Conservation (phyloP, 2,113 vertebrate species). For the Dasyurus viverrinus region DNA sequence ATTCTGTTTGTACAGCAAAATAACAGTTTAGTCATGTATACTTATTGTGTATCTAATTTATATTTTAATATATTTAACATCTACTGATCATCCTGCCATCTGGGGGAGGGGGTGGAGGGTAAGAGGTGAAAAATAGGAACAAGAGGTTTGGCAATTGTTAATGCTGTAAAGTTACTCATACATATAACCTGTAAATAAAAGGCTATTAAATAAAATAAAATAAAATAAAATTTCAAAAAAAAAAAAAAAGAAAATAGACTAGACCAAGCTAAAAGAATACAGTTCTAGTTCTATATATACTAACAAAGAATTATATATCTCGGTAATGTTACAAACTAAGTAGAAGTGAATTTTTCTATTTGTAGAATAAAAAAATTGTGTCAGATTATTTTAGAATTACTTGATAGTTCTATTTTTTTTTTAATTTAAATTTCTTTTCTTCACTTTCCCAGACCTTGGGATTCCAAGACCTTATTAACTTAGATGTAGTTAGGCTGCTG, state of each 20-base stretch:
- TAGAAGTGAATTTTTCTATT: not conserved
- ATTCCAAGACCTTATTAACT: not conserved
- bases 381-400: conserved; percentile 9
- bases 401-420: not conserved
- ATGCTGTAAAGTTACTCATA: too few relatives aligned
- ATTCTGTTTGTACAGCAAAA: too few relatives aligned
- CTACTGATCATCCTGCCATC: too few relatives aligned
- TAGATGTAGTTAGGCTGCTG: conserved; percentile 32
- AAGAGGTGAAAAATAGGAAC: too few relatives aligned
- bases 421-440: conserved; percentile 22
- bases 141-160: too few relatives aligned
- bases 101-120: too few relatives aligned
- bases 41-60: too few relatives aligned
- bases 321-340: not conserved
- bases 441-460: conserved; percentile 7
- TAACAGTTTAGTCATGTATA: too few relatives aligned
- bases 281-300: not conserved
- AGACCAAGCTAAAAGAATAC: not conserved
- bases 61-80: too few relatives aligned
- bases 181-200: too few relatives aligned
- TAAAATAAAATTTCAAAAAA: too few relatives aligned
- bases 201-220: too few relatives aligned
- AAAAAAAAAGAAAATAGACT: not conserved
- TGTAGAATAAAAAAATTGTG: conserved; percentile 7
- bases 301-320: not conserved